Evolutionary conservation across 1,140 invertebrate species (phyloP), one percentile per base, ranked within the genome.

Genomic region (Littorina saxatilis): DNA sequence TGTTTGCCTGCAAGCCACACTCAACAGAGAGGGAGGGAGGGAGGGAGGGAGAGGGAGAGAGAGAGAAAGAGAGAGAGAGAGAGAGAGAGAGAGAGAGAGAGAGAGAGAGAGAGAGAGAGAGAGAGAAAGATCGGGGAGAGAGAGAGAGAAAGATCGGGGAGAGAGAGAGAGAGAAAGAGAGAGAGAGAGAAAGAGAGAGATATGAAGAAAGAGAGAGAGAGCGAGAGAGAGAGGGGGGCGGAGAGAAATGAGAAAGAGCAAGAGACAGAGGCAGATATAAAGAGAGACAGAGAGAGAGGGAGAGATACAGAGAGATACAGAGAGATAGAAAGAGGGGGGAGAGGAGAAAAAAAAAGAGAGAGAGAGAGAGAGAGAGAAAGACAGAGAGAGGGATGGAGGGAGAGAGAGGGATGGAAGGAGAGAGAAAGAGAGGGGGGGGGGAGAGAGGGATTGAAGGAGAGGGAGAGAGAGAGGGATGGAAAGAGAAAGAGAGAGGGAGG

Each of bases 251-350:
- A 37, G 27, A 4, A 17, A 17, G 17, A 17, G 43, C 17, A 17
- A 17, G 43, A 5, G 43, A 35, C 20, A 17, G 70, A 37, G 70
- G 37, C 27, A 73, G 15, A 39, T 27, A 73, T 13, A 39, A 5
- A 4, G 37, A 35, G 0, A 4, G 37, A n/a, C n/a, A n/a, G n/a
- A n/a, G n/a, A n/a, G n/a, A n/a, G n/a, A n/a, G n/a, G n/a, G n/a
- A n/a, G n/a, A n/a, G n/a, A n/a, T n/a, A n/a, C n/a, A 73, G 70
- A 37, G 70, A 73, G 27, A 35, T 15, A 73, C 35, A 73, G 0
- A 32, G 27, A 73, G 11, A 73, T 27, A 35, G 70, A 73, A 1
- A 73, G 29, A 73, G 32, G n/a, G n/a, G n/a, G n/a, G n/a, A n/a
- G n/a, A n/a, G n/a, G n/a, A n/a, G n/a, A 55, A 17, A 55, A 15